Evolutionary conservation across 2,888 invertebrate species (phyloP).

Genomic region (Agrotis ipsilon): DNA sequence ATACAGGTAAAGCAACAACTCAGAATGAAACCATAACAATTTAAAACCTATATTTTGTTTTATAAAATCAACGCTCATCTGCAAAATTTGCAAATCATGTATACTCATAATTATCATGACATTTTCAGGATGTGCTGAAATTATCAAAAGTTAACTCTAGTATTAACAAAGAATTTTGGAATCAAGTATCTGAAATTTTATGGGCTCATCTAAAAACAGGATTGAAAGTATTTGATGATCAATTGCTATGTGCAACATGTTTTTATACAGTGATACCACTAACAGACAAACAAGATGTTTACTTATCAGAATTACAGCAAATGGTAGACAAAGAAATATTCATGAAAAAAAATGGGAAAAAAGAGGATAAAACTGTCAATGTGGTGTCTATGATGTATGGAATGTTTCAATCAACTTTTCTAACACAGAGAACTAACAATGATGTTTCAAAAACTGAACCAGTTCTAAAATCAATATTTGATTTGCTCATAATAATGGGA

Average conservation of each 20-base stretch:
- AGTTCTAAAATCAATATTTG: conserved; percentile 74
- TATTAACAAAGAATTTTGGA: conserved; percentile 65
- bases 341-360: conserved; percentile 51
- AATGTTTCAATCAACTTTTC: conserved; percentile 83
- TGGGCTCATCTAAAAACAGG: conserved; percentile 79
- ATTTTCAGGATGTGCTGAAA: conserved; percentile 78
- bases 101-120: neutral
- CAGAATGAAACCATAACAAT: too few relatives aligned
- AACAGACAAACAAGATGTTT: conserved; percentile 70
- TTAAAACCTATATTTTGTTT: too few relatives aligned
- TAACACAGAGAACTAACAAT: conserved; percentile 64
- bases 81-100: neutral
- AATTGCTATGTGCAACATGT: conserved; percentile 84
- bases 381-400: conserved; percentile 85
- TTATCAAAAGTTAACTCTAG: conserved; percentile 68
- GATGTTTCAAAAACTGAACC: conserved; percentile 54
- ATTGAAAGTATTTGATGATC: conserved; percentile 81
- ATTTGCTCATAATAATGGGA: conserved; percentile 78
- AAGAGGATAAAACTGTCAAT: conserved; percentile 65
- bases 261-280: conserved; percentile 79
- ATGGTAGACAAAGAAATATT: conserved; percentile 70
- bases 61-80: too few relatives aligned
- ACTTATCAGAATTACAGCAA: conserved; percentile 71
- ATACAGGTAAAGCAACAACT: conserved; percentile 72
- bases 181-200: conserved; percentile 71